phyloP scores from a whole-genome alignment of 2,113 vertebrate species.

The Hippocampus comes region DNA sequence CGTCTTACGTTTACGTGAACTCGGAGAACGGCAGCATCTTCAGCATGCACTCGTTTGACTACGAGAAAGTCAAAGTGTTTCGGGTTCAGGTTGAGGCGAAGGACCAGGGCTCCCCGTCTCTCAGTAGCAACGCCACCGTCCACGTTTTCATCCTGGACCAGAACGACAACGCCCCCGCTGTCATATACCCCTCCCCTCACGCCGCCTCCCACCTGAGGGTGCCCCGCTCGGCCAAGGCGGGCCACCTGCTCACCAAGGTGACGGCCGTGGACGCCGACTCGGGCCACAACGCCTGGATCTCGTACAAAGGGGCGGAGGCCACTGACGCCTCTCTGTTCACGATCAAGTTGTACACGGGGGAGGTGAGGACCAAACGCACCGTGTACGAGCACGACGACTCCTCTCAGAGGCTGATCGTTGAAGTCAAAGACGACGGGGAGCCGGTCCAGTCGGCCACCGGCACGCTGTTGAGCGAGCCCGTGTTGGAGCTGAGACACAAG shows the following conservation, averaged over 20 bases:
- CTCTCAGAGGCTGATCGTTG: slow-evolving; percentile 77
- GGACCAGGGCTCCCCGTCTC: slow-evolving; percentile 70
- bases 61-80: slow-evolving; percentile 79
- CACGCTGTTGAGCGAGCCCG: slow-evolving; percentile 63
- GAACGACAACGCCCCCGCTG: slow-evolving; percentile 76
- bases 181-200: slow-evolving; percentile 68
- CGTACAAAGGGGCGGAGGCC: slow-evolving; percentile 76
- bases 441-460: slow-evolving; percentile 80
- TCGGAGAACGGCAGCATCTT: slow-evolving; percentile 78
- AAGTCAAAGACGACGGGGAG: slow-evolving; percentile 79
- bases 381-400: slow-evolving; percentile 75
- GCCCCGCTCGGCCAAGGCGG: slow-evolving; percentile 74
- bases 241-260: slow-evolving; percentile 84
- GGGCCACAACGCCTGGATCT: slow-evolving; percentile 85
- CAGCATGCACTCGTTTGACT: slow-evolving; percentile 76
- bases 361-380: slow-evolving; percentile 78
- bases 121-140: slow-evolving; percentile 72
- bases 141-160: slow-evolving; percentile 77
- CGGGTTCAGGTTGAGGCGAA: slow-evolving; percentile 76
- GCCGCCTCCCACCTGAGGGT: slow-evolving; percentile 70
- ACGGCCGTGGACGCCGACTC: slow-evolving; percentile 83
- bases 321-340: slow-evolving; percentile 79
- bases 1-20: slow-evolving; percentile 79
- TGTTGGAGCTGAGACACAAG: slow-evolving; percentile 53
- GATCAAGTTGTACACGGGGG: slow-evolving; percentile 77